Conservation (phyloP, 2,888 invertebrate genomes). For the Agrotis puta region DNA sequence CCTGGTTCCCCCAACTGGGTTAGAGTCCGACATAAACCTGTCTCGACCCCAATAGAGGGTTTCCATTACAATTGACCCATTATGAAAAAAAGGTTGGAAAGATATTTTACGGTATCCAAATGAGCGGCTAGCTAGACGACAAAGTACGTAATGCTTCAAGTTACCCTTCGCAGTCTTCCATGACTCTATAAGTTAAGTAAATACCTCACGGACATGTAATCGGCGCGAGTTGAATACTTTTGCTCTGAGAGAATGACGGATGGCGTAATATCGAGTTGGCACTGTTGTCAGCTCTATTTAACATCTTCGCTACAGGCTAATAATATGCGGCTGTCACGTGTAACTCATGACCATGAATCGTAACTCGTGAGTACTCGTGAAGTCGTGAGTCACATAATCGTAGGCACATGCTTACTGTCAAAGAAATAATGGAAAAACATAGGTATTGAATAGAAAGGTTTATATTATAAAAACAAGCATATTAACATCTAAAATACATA, state of each 20-base stretch:
- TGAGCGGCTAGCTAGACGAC: too few relatives aligned
- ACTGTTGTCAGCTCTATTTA: conserved; percentile 9
- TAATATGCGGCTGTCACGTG: conserved; percentile 30
- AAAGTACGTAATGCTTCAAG: too few relatives aligned
- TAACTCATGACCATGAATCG: conserved; percentile 6
- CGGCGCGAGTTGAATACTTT: conserved; percentile 8
- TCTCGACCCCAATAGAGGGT: too few relatives aligned
- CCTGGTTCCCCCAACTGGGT: too few relatives aligned
- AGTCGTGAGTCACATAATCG: neutral
- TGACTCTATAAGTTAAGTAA: too few relatives aligned
- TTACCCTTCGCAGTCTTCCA: too few relatives aligned
- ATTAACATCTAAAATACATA: conserved; percentile 40
- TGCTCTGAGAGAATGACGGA: neutral
- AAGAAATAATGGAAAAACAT: neutral
- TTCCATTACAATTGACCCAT: too few relatives aligned
- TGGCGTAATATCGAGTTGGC: conserved; percentile 22
- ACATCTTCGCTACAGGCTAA: conserved; percentile 2
- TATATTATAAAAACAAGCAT: conserved; percentile 22
- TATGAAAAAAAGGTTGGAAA: too few relatives aligned
- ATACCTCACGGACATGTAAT: too few relatives aligned
- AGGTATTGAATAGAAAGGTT: neutral
- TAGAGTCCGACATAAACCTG: too few relatives aligned
- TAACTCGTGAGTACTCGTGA: neutral
- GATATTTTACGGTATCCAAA: too few relatives aligned
- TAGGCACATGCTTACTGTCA: neutral